Conservation (phyloP, 2,113 vertebrate genomes). For the Cavia porcellus region DNA sequence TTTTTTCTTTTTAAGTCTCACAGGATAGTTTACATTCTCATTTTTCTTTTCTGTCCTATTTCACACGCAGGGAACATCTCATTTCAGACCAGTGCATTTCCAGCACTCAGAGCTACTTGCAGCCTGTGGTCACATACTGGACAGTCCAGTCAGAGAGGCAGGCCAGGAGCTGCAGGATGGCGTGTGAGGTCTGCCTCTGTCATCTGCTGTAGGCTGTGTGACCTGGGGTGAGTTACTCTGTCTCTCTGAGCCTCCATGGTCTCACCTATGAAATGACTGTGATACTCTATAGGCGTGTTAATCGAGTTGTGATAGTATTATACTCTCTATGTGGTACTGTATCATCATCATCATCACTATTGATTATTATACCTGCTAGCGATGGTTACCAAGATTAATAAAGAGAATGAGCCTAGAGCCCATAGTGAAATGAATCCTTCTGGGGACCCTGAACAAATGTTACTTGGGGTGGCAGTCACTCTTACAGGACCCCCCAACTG, state of each 20-base stretch:
- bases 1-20: background rate
- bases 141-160: rapidly evolving
- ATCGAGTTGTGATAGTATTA: background rate
- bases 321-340: background rate
- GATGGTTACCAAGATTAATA: background rate
- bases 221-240: background rate
- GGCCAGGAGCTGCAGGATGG: background rate
- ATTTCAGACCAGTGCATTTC: background rate
- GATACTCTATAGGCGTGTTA: background rate
- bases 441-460: background rate
- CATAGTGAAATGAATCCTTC: rapidly evolving
- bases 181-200: background rate
- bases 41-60: background rate
- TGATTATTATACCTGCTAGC: background rate
- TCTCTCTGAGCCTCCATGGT: background rate
- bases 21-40: background rate
- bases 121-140: background rate
- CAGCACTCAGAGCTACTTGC: background rate
- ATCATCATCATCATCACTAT: background rate
- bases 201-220: background rate
- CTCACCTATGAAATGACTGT: background rate
- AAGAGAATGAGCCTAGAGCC: background rate
- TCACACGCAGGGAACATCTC: background rate
- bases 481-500: background rate
- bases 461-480: too few relatives aligned